These are phyloP conservation scores for Agrochola macilenta DNA, from an alignment of 2,888 invertebrate species.

Conservation along the genomic window DNA sequence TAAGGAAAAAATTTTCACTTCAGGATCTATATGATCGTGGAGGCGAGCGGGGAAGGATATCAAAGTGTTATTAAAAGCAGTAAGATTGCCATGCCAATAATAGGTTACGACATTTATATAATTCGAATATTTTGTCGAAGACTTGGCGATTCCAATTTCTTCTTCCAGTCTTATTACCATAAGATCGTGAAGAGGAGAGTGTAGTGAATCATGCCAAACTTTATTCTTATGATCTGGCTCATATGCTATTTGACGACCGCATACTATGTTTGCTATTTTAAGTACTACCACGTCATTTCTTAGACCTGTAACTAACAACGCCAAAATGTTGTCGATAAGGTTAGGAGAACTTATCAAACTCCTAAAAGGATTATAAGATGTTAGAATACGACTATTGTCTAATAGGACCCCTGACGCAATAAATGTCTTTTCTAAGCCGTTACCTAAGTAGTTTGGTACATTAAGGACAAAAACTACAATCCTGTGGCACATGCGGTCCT, in stretches of 20 bases:
- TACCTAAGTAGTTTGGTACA: too few relatives aligned
- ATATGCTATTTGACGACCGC: slow-evolving; percentile 16
- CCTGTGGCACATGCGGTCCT: too few relatives aligned
- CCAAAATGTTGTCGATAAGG: not conserved
- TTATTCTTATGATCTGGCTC: too few relatives aligned
- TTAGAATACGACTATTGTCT: too few relatives aligned
- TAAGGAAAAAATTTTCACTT: not conserved
- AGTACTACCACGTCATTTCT: too few relatives aligned
- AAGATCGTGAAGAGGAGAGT: slow-evolving; percentile 25
- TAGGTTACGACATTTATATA: accelerated
- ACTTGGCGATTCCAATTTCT: not conserved
- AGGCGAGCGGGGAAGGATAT: accelerated
- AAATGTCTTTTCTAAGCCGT: too few relatives aligned
- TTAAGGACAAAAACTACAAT: too few relatives aligned
- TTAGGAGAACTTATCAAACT: not conserved
- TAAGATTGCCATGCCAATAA: too few relatives aligned
- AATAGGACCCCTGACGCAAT: too few relatives aligned
- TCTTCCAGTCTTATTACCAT: slow-evolving; percentile 23
- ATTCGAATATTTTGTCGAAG: too few relatives aligned
- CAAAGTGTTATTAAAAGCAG: not conserved
- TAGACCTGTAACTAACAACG: too few relatives aligned
- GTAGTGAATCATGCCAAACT: not conserved
- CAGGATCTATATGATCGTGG: not conserved
- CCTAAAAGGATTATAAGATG: slow-evolving; percentile 18
- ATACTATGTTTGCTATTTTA: not conserved